phyloP scores from a whole-genome alignment of 2,888 invertebrate species.

The Dexiosoma caninum region DNA sequence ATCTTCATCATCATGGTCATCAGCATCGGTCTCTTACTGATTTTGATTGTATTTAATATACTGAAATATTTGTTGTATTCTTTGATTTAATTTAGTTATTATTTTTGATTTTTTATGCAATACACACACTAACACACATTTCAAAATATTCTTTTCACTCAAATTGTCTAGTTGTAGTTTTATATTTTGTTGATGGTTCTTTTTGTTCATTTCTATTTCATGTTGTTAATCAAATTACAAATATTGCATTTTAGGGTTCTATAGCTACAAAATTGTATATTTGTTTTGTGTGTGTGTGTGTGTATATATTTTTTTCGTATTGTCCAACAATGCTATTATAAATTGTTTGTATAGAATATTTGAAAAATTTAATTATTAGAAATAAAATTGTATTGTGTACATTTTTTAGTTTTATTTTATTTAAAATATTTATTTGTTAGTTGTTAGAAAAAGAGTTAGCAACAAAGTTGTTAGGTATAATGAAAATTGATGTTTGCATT shows the following conservation, averaged over 20 bases:
- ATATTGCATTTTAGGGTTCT: conserved; percentile 60
- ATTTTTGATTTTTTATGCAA: conserved; percentile 31
- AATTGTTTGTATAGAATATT: conserved; percentile 48
- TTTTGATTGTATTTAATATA: conserved; percentile 32
- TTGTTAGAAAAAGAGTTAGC: neutral
- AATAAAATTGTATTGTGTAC: conserved; percentile 39
- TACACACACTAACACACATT: too few species aligned
- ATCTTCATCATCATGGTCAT: neutral
- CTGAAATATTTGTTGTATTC: conserved; percentile 28
- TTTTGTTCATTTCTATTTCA: conserved; percentile 49
- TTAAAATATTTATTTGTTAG: conserved; percentile 22
- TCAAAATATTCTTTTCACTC: neutral
- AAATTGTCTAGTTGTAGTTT: neutral
- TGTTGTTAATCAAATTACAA: conserved; percentile 65
- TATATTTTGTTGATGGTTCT: conserved; percentile 5
- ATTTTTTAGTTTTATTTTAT: neutral
- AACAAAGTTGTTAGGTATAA: conserved; percentile 14
- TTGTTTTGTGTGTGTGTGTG: neutral
- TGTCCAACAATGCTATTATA: conserved; percentile 28
- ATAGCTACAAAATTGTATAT: conserved; percentile 36
- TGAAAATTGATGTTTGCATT: conserved; percentile 36
- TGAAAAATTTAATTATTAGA: conserved; percentile 53
- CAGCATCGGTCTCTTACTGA: conserved; percentile 12
- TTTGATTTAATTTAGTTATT: conserved; percentile 47
- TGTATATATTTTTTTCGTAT: neutral